Conservation (phyloP, 2,113 vertebrate genomes). For the Prunella himalayana region DNA sequence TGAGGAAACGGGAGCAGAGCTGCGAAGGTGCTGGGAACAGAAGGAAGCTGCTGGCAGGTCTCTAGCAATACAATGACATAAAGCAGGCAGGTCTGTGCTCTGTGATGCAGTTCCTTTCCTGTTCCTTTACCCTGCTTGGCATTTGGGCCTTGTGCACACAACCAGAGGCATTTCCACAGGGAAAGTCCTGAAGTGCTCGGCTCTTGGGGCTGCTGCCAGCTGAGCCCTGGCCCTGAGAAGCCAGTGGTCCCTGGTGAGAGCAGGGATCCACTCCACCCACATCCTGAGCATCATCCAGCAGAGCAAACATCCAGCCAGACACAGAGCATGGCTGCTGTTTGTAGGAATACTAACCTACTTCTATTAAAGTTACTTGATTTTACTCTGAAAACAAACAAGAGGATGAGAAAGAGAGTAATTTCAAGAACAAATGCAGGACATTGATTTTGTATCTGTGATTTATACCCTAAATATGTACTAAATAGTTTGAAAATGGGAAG, state of each 20-base stretch:
- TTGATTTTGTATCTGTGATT: background rate
- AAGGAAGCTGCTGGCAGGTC: background rate
- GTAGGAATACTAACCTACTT: background rate
- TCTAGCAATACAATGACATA: background rate
- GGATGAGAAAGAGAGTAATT: background rate
- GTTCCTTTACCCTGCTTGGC: background rate
- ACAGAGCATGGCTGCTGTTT: rapidly evolving
- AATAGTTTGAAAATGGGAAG: background rate
- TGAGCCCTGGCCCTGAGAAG: background rate
- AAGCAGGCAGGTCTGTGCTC: background rate
- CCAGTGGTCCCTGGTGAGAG: rapidly evolving
- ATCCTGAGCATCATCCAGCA: rapidly evolving
- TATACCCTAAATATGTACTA: background rate
- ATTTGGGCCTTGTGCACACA: background rate
- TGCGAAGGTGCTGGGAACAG: background rate
- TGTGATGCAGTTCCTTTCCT: background rate
- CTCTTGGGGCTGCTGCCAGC: background rate
- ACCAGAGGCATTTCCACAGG: background rate
- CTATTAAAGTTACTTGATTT: background rate
- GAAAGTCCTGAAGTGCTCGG: background rate
- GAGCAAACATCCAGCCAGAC: background rate
- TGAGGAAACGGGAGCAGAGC: background rate
- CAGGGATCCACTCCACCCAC: background rate
- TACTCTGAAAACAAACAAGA: background rate
- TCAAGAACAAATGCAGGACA: background rate